Evolutionary conservation across 2,797 vertebrate genomes (phyloP).

Genomic region (Lepilemur septentrionalis): DNA sequence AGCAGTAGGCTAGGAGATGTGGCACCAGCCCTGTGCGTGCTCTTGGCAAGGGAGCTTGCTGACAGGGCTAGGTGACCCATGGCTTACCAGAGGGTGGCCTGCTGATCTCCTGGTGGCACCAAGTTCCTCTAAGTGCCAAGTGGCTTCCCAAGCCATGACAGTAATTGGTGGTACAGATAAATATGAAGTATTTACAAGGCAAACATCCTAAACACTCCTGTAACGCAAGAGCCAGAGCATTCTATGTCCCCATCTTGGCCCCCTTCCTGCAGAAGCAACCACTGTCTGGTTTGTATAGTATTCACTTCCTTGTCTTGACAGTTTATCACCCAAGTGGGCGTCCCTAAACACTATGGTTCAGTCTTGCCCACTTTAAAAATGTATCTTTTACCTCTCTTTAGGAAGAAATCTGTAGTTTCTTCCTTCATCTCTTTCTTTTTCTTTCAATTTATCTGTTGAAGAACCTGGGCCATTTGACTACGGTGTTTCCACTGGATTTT

Average conservation of each 20-base stretch:
- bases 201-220: neutral
- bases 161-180: neutral
- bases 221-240: neutral
- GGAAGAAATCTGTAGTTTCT: neutral
- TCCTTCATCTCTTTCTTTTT: neutral
- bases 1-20: neutral
- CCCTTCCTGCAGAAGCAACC: neutral
- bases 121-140: neutral
- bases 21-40: neutral
- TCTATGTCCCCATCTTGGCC: neutral
- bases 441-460: neutral
- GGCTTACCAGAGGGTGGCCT: neutral
- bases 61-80: neutral
- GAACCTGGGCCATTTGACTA: neutral
- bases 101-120: neutral
- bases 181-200: neutral
- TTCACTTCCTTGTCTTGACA: neutral
- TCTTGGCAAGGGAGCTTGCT: neutral
- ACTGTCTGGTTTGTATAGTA: neutral
- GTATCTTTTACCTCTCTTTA: neutral
- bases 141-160: neutral
- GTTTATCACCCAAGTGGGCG: neutral
- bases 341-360: neutral
- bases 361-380: neutral
- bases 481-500: neutral